A percentile compares a stretch with the other conserved stretches of the same genome.
Conservation (phyloP, 2,888 invertebrate genomes). For the Yponomeuta plumbellus region DNA sequence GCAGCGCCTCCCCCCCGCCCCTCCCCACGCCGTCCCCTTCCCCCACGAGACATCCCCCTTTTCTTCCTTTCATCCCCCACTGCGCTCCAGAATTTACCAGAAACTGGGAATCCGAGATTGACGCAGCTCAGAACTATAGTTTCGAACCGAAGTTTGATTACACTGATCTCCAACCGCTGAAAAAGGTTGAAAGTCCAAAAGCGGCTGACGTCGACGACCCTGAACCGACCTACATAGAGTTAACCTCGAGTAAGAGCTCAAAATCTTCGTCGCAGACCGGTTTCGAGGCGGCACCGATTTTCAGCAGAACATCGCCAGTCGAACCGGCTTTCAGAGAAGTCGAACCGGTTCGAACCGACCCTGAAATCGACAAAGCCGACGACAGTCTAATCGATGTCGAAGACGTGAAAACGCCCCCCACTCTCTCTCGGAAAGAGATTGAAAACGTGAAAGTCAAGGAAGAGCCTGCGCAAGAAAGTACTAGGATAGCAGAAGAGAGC, state of each 20-base stretch:
- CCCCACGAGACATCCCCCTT: slow-evolving; percentile 62
- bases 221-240: slow-evolving; percentile 66
- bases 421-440: slow-evolving; percentile 38
- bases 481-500: slow-evolving; percentile 44
- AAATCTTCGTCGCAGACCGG: slow-evolving; percentile 31
- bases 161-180: slow-evolving; percentile 60
- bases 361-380: slow-evolving; percentile 64
- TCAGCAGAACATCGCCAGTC: slow-evolving; percentile 49
- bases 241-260: slow-evolving; percentile 52
- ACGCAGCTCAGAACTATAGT: slow-evolving; percentile 62
- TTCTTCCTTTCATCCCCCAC: slow-evolving; percentile 63
- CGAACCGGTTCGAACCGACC: slow-evolving; percentile 60
- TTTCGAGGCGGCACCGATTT: slow-evolving; percentile 42
- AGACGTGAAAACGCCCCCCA: slow-evolving; percentile 59
- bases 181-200: slow-evolving; percentile 65
- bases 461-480: slow-evolving; percentile 41
- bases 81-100: slow-evolving; percentile 64
- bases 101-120: slow-evolving; percentile 74
- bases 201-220: slow-evolving; percentile 47
- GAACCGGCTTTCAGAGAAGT: slow-evolving; percentile 64
- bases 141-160: slow-evolving; percentile 65
- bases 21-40: slow-evolving; percentile 70
- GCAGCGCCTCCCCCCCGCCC: slow-evolving; percentile 78
- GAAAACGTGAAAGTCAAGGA: slow-evolving; percentile 30
- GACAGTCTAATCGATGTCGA: slow-evolving; percentile 71